phyloP scores from a whole-genome alignment of 2,888 invertebrate genomes.

The Nymphalis urticae region DNA sequence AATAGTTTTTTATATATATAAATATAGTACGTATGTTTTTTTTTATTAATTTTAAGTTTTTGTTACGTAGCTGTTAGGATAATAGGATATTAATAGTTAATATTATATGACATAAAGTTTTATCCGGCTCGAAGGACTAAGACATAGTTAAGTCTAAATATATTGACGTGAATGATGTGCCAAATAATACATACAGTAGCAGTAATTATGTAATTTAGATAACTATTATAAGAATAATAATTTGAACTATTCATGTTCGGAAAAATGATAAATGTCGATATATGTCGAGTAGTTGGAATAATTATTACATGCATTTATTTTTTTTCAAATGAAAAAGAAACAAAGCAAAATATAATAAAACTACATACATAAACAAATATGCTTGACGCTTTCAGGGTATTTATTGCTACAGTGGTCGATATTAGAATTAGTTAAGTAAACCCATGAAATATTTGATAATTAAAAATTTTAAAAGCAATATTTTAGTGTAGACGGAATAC shows the following conservation, averaged over 20 bases:
- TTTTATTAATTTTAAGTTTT: background rate
- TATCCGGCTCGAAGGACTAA: conserved; percentile 6
- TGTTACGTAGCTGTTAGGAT: background rate
- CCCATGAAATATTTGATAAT: conserved; percentile 34
- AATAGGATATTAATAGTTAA: background rate
- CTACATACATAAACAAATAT: background rate
- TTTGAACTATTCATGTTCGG: background rate
- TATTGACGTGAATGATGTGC: conserved; percentile 60
- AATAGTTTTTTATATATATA: conserved; percentile 1
- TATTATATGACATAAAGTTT: background rate
- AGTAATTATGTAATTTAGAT: conserved; percentile 3
- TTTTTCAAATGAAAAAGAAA: background rate
- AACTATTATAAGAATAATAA: background rate
- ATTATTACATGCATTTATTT: background rate
- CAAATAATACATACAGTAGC: conserved; percentile 45
- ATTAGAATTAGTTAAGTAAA: conserved; percentile 23
- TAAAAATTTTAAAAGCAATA: conserved; percentile 53
- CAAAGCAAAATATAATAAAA: background rate
- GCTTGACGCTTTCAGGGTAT: conserved; percentile 28
- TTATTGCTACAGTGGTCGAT: conserved; percentile 16
- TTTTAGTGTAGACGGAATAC: conserved; percentile 37
- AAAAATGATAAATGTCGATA: background rate
- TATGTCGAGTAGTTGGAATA: background rate
- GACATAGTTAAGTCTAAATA: conserved; percentile 13
- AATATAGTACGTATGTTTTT: conserved; percentile 7